Evolutionary conservation across 2,113 vertebrate genomes (phyloP), one percentile per base, ranked within the genome.

Genomic region (Craseonycteris thonglongyai): DNA sequence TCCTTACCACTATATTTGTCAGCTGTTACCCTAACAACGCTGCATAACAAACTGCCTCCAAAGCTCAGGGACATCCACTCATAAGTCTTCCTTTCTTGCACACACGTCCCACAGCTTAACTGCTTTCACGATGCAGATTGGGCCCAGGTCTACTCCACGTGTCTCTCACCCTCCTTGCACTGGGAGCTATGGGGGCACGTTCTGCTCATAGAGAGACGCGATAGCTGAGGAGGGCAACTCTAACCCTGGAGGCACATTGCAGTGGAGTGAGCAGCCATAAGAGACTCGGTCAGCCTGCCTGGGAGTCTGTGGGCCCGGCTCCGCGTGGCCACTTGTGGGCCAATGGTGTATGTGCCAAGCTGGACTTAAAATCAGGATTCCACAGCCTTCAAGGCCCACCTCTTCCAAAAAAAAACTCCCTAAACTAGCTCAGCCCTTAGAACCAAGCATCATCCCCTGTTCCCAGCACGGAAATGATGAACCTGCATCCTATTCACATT

Each of bases 161-260:
- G 7, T 5, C 45, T 33, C 56, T 82, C 28, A 19, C 7, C 38
- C 11, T 51, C 58, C 58, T 5, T 28, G 49, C 3, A 26, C 18
- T 0, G 3, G 26, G 14, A 22, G 63, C 42, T 26, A 9, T 26
- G 3, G 51, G 19, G 26, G 10, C 30, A 7, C 0, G 8, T 3
- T 42, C 26, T 61, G 47, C 58, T n/a, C 54, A 0, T 11, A 35
- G 47, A 45, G 38, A 66, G 40, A 22, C 3, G 24, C 8, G 14
- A 1, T 1, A 3, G 8, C 69, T 56, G 2, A 45, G 3, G 10
- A 16, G 33, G 35, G 12, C 18, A 49, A 5, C 45, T 30, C 35
- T 35, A 4, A 35, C 19, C 54, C 6, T 0, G 7, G 21, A 65
- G 59, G 38, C 19, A 22, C 38, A 11, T 22, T 21, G n/a, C 59